Conservation (phyloP, 2,888 invertebrate species). For the Trachelus stipa region DNA sequence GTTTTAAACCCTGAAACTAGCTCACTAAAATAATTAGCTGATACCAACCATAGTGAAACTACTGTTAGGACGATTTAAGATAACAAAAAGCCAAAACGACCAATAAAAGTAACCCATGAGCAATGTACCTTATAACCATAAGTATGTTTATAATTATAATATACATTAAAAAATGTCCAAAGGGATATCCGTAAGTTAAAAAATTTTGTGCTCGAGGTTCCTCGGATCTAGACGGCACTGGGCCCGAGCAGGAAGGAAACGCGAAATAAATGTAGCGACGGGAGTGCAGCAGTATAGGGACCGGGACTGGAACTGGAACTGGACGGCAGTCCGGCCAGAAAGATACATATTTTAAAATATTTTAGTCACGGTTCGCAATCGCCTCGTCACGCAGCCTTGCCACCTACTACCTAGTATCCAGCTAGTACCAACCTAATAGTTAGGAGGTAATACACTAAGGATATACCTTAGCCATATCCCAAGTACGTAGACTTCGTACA, state of each 20-base stretch:
- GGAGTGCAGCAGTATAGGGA: slow-evolving; percentile 38
- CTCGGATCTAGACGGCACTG: slow-evolving; percentile 20
- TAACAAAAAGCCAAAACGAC: neutral
- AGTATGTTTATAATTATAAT: neutral
- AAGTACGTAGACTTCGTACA: neutral
- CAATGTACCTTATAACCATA: neutral
- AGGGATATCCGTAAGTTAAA: neutral
- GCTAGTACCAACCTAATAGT: slow-evolving; percentile 50
- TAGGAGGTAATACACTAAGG: slow-evolving; percentile 23
- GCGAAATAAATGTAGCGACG: slow-evolving; percentile 65
- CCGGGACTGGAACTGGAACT: slow-evolving; percentile 61
- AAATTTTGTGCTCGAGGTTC: neutral
- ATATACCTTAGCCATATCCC: slow-evolving; percentile 6
- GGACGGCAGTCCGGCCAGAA: slow-evolving; percentile 66
- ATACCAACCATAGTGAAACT: neutral
- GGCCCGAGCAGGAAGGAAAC: slow-evolving; percentile 63
- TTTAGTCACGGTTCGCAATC: slow-evolving; percentile 67
- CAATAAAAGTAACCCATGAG: neutral
- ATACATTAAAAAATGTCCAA: neutral
- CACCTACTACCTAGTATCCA: slow-evolving; percentile 59
- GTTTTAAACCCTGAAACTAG: neutral
- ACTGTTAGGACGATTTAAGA: neutral
- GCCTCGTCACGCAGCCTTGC: slow-evolving; percentile 67
- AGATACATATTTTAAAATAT: slow-evolving; percentile 68
- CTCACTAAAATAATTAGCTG: neutral